Evolutionary conservation across 2,113 vertebrate genomes (phyloP), one percentile per base, ranked within the genome.

Genomic region (Embiotoca jacksoni): DNA sequence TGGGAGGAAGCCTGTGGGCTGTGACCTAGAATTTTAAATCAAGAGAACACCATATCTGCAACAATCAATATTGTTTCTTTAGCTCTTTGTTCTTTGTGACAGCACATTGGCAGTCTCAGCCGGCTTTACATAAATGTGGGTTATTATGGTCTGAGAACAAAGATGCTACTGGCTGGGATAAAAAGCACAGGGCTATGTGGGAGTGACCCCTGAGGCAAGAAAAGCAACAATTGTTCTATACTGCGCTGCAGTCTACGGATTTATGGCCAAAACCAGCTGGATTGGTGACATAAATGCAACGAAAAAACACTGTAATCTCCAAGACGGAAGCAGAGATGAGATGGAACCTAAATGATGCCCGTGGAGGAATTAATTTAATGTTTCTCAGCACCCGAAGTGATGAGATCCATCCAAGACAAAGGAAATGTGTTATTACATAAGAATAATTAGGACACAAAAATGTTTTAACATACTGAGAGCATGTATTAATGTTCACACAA

Each of bases 1-100:
- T 39, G 55, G 62, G 58, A 71, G 32, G 50, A 80, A 65, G 72
- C 59, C 68, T 65, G 81, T 82, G 83, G 83, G 85, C 81, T 84
- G 60, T 81, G 85, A 82, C 88, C 83, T 74, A 81, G 71, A 90
- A 85, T 87, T 62, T 61, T 63, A 88, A 80, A 23, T 77, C 66
- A 66, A 75, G 54, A 49, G 14, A 47, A 57, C 5, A 41, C 49
- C 67, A 58, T 72, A 83, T 83, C 78, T 74, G 37, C 75, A 83
- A 76, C 66, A 71, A 90, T 88, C 85, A 81, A 86, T 88, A 84
- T 49, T 46, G 60, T 78, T 71, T 67, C 67, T 47, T 54, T 47
- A 16, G 50, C 60, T 52, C 58, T 80, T 82, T 85, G 72, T 88
- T 71, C 56, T 80, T 37, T 16, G 65, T 72, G 83, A 78, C 78